A percentile compares a stretch with the other conserved stretches of the same genome.
Conservation (phyloP, 2,888 invertebrate species). For the Eupithecia pulchellata region DNA sequence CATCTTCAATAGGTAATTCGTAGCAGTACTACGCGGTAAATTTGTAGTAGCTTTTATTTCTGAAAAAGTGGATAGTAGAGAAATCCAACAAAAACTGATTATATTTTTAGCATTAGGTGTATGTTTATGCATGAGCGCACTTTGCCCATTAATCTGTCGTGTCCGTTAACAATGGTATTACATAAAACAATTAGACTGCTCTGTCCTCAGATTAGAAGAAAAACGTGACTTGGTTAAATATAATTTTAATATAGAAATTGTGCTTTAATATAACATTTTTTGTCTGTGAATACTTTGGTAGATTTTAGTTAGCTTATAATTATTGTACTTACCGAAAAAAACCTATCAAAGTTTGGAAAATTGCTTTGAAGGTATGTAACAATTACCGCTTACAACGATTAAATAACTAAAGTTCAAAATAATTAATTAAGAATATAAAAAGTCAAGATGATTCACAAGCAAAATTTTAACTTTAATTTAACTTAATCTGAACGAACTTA, state of each 20-base stretch:
- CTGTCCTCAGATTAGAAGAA: conserved; percentile 10
- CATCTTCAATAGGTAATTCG: not conserved
- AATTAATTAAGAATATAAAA: not conserved
- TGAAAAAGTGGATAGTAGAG: not conserved
- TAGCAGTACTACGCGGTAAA: not conserved
- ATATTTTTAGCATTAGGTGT: not conserved
- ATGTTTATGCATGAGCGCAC: not conserved
- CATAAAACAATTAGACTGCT: conserved; percentile 31
- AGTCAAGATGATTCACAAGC: not conserved
- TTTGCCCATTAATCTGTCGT: conserved; percentile 4
- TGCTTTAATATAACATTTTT: not conserved
- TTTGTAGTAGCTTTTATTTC: not conserved
- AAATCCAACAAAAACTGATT: not conserved
- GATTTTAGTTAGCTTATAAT: not conserved
- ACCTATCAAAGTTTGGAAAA: not conserved
- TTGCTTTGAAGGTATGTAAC: not conserved
- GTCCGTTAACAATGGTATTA: conserved; percentile 24
- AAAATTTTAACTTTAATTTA: conserved; percentile 6
- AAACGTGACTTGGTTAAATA: conserved; percentile 21
- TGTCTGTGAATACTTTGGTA: not conserved
- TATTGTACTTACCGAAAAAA: no score
- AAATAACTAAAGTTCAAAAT: not conserved
- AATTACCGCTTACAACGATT: not conserved
- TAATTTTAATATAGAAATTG: not conserved
- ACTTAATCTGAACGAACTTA: conserved; percentile 25